Base-by-base conservation (phyloP, 2,888 invertebrate genomes). In the Invenusta paracnida region DNA sequence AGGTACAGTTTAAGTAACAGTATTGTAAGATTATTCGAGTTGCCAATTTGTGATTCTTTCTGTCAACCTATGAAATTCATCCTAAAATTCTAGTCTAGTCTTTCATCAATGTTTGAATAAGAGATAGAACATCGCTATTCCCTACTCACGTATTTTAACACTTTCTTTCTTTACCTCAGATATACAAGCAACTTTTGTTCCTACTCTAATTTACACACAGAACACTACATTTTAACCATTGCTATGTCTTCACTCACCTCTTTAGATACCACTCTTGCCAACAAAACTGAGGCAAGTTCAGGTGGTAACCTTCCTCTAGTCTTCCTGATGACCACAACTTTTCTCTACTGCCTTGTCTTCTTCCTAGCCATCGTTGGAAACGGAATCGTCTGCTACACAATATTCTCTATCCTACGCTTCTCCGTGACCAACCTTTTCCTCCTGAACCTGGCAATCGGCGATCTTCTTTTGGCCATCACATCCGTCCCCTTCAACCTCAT, bases 341-440 rank as follows among this genome's bases (percentile, higher is more conserved):
- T 84, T 84, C 27, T 84, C 28, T 84, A 84, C 67, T 66, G 66
- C 48, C 25, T 84, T 28, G 29, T 84, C 1, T 84, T 84, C 27
- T 25, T 84, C n/a, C 67, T 84, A 1, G 84, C 67, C 25, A 67
- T 67, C 1, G 66, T 67, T 0, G 84, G 84, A 2, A 84, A 84
- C 25, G 84, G 25, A 17, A 67, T 84, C 29, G 84, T 84, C 11
- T 67, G 67, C 1, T 67, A 66, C 23, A 67, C 67, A 11, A 84
- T 84, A 0, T 25, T n/a, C 29, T 29, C 25, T 25, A 27, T 67
- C 2, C 67, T 84, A 23, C 25, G 1, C 0, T 28, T 67, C 1
- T 84, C 84, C n/a, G 67, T 84, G 5, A 84, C 84, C 25, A 84
- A 84, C 25, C 27, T 84, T 17, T 84, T 84, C 67, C 67, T 84